Evolutionary conservation across 2,113 vertebrate species (phyloP).

Genomic region (Lophochroa leadbeateri): DNA sequence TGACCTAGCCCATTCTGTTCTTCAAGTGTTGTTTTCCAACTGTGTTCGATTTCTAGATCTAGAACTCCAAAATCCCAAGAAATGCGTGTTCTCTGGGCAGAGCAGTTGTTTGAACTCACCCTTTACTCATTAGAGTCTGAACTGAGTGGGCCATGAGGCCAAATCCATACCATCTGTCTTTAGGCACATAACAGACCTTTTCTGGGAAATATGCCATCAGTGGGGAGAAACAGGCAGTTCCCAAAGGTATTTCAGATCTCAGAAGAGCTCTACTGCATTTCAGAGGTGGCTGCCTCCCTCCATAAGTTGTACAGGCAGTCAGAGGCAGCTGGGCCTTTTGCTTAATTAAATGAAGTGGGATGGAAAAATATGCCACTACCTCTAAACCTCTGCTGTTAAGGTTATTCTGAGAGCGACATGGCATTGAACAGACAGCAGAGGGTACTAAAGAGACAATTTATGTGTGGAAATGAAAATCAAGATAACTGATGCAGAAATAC

Average conservation of each 20-base stretch:
- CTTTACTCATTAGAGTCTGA: not conserved
- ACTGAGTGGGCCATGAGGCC: not conserved
- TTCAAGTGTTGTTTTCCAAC: not conserved
- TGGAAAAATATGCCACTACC: not conserved
- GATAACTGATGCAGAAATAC: not conserved
- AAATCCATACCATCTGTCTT: not conserved
- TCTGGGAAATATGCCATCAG: not conserved
- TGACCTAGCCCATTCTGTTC: not conserved
- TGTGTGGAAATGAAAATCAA: not conserved
- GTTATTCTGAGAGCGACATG: not conserved
- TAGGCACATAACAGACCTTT: not conserved
- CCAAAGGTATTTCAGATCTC: not conserved
- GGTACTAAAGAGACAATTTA: conserved; percentile 46
- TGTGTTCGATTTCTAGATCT: not conserved
- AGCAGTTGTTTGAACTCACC: not conserved
- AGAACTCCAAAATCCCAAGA: not conserved
- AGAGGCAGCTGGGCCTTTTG: not conserved
- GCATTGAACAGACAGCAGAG: conserved; percentile 31
- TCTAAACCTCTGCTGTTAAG: not conserved
- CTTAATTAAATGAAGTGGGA: not conserved
- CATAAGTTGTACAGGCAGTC: not conserved
- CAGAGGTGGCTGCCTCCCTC: not conserved
- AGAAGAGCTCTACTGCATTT: not conserved
- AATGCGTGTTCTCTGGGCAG: not conserved
- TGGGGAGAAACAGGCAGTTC: not conserved